Evolutionary conservation across 2,113 vertebrate species (phyloP).

Genomic region (Nannospalax galili): DNA sequence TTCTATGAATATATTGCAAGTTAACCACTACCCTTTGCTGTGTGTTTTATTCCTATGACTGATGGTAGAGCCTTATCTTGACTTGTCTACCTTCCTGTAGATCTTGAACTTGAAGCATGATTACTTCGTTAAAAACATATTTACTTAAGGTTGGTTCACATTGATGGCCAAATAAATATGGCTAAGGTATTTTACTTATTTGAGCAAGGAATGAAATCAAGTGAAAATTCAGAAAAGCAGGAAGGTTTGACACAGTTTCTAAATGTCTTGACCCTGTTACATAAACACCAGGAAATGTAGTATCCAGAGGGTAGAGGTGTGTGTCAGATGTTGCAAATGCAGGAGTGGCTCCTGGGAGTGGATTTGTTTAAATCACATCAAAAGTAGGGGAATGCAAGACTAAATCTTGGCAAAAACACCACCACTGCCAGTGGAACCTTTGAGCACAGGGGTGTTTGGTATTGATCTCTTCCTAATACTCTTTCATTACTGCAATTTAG

Average conservation of each 20-base stretch:
- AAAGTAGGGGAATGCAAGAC: background rate
- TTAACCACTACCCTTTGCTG: background rate
- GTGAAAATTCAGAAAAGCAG: background rate
- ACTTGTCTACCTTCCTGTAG: background rate
- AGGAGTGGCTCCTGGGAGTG: background rate
- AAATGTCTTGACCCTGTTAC: background rate
- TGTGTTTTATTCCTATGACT: background rate
- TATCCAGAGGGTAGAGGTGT: background rate
- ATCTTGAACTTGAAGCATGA: background rate
- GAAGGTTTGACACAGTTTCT: background rate
- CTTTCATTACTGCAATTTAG: background rate
- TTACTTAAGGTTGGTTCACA: background rate
- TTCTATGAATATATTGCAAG: background rate
- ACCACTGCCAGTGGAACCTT: background rate
- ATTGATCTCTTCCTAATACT: background rate
- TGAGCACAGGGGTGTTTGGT: background rate
- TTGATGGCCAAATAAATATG: background rate
- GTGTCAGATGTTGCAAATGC: background rate
- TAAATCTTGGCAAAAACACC: background rate
- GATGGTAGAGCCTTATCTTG: background rate
- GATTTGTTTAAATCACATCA: background rate
- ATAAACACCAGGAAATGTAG: background rate
- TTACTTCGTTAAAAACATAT: background rate
- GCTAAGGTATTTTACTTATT: background rate
- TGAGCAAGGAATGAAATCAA: background rate